Evolutionary conservation across 2,113 vertebrate genomes (phyloP), one percentile per base, ranked within the genome.

Genomic region (Gymnarchus niloticus): DNA sequence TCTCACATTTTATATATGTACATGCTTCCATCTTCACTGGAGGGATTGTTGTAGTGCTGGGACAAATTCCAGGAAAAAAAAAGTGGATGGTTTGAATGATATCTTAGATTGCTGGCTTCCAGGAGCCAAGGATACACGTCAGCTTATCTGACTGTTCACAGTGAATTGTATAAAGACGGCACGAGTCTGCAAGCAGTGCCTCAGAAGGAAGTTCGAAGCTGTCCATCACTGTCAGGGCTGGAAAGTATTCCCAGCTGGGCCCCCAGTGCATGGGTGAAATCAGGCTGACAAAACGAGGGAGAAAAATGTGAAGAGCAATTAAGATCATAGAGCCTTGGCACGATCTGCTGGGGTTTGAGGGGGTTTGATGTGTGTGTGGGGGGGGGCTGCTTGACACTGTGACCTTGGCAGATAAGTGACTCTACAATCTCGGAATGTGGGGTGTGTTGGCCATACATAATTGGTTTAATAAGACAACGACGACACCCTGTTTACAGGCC

Each of bases 381-480:
- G 56, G 23, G 23, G 9, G 1, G 59, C n/a, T 59, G 23, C 57
- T 48, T 17, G 19, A 46, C 28, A 65, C 41, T 28, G 37, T 17
- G 56, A 78, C 73, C 76, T n/a, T 7, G 76, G 25, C 21, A 52
- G 51, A 81, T 51, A 52, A 19, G 80, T 19, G 28, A 28, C 1
- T 41, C 44, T 25, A 82, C 48, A 21, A n/a, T 3, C 21, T 3
- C 10, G 8, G 28, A 76, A 56, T 12, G 41, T 10, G 44, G 59
- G 48, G 48, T 48, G 83, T 61, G 3, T 19, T 37, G 10, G 25
- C 56, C 8, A 69, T n/a, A 73, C 59, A n/a, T 5, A 1, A 37
- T 48, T 73, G 19, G 41, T 69, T 51, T 84, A 69, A 51, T 84
- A 51, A 84, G 61, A 28, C 25, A n/a, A n/a, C n/a, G 48, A 77